These are phyloP conservation scores for Tetranychus piercei DNA, from an alignment of 2,888 invertebrate species.

Conservation along the genomic window DNA sequence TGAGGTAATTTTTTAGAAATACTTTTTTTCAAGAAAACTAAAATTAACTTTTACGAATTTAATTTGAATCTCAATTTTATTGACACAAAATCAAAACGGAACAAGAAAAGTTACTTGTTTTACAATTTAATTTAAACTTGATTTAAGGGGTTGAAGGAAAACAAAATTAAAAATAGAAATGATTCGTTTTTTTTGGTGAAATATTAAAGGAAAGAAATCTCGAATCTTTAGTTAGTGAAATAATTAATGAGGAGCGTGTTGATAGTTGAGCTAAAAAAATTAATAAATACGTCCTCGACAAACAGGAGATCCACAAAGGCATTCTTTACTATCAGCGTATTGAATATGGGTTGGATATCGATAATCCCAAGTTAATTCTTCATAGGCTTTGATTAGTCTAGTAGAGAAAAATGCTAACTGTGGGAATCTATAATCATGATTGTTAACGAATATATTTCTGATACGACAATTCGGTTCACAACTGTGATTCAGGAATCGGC, in stretches of 20 bases:
- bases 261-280: not conserved
- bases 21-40: not conserved
- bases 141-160: too few species aligned
- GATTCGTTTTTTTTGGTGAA: too few species aligned
- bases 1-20: not conserved
- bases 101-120: too few species aligned
- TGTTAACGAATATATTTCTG: constrained; percentile 95
- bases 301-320: not conserved
- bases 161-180: too few species aligned
- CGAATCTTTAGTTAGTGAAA: too few species aligned
- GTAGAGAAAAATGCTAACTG: constrained; percentile 44
- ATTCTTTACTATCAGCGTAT: not conserved
- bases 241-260: too few species aligned
- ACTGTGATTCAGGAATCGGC: constrained; percentile 77
- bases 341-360: not conserved
- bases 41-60: constrained; percentile 1
- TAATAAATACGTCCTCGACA: not conserved
- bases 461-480: constrained; percentile 92
- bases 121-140: too few species aligned
- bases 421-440: constrained; percentile 86
- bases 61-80: not conserved
- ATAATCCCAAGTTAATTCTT: constrained; percentile 95
- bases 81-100: too few species aligned
- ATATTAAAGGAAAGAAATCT: too few species aligned
- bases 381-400: constrained; percentile 56